Evolutionary conservation across 1,140 invertebrate genomes (phyloP).

Genomic region (Portunus trituberculatus): DNA sequence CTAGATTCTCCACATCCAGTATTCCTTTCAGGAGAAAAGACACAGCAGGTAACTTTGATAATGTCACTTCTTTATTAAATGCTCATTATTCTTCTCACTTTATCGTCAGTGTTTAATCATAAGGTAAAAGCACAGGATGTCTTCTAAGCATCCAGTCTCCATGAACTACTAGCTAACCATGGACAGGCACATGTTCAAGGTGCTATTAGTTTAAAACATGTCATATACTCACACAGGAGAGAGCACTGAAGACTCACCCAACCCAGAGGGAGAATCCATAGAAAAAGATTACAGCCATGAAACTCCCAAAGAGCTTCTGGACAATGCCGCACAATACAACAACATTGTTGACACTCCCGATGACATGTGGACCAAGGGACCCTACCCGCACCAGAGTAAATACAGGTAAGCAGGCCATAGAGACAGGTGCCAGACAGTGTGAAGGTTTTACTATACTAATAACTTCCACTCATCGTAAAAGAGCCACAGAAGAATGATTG

Average conservation of each 20-base stretch:
- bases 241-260: neutral
- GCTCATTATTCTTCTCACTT: no score
- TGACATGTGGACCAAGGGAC: slow-evolving; percentile 57
- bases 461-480: no score
- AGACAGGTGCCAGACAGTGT: no score
- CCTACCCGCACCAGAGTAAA: slow-evolving; percentile 54
- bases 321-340: slow-evolving; percentile 48
- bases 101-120: no score
- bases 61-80: no score
- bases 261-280: neutral
- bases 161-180: no score
- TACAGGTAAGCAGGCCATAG: slow-evolving; percentile 24
- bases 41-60: neutral
- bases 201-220: neutral
- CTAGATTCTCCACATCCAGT: neutral
- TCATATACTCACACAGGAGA: neutral
- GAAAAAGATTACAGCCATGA: neutral
- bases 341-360: slow-evolving; percentile 11
- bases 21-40: slow-evolving; percentile 1
- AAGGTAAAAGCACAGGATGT: no score
- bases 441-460: neutral
- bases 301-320: slow-evolving; percentile 50
- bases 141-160: no score
- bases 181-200: no score
- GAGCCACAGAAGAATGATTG: neutral